Conservation (phyloP, 2,888 invertebrate species). For the Tenthredo amoena region DNA sequence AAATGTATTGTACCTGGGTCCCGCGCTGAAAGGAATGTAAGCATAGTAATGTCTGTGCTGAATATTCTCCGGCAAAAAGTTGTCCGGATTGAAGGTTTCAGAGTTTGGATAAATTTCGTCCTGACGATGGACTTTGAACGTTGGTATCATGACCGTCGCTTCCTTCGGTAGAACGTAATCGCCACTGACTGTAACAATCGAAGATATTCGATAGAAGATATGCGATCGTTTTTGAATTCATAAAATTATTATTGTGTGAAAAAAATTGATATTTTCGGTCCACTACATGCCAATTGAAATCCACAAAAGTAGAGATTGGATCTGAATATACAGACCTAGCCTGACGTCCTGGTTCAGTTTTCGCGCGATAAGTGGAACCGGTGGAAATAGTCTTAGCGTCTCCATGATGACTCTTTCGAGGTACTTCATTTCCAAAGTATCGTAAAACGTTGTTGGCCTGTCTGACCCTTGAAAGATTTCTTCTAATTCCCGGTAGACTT, state of each 20-base stretch:
- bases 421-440: conserved; percentile 92
- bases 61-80: conserved; percentile 90
- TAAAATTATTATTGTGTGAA: background rate
- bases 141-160: conserved; percentile 85
- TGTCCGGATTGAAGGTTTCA: conserved; percentile 89
- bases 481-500: conserved; percentile 87
- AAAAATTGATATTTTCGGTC: background rate
- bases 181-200: conserved; percentile 79
- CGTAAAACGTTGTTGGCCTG: conserved; percentile 88
- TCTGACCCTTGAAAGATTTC: conserved; percentile 88
- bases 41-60: conserved; percentile 90
- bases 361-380: conserved; percentile 89
- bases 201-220: background rate
- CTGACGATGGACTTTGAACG: conserved; percentile 86
- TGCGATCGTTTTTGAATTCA: background rate
- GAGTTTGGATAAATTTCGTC: conserved; percentile 88
- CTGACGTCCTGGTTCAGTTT: conserved; percentile 86
- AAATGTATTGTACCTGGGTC: conserved; percentile 80
- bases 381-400: conserved; percentile 89
- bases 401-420: conserved; percentile 91
- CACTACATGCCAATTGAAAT: conserved; percentile 19
- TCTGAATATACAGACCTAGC: conserved; percentile 80
- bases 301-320: conserved; percentile 36
- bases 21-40: conserved; percentile 91
- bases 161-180: conserved; percentile 85